Evolutionary conservation across 2,888 invertebrate species (phyloP), one percentile per base, ranked within the genome.

Genomic region (Patella depressa): DNA sequence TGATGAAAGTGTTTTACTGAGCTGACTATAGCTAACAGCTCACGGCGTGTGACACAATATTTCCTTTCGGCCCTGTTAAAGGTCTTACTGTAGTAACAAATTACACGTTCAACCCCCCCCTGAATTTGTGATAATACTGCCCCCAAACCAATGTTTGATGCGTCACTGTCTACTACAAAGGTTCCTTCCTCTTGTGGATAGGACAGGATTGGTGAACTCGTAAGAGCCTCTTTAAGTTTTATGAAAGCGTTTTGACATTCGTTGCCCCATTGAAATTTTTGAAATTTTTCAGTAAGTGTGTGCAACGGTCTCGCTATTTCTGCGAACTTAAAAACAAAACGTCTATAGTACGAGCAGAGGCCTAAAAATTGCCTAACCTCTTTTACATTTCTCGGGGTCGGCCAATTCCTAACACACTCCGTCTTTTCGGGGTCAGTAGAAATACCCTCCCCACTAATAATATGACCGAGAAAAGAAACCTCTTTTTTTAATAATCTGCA

Each of bases 1-100:
- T 81, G 81, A 65, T 82, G 80, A 72, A 77, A 82, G 71, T 82
- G 72, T 76, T 80, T 79, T 14, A 84, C 54, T 7, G 79, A 73
- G 29, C n/a, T 53, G 0, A 80, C 79, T 19, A 81, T 65, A 12
- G 79, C 80, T 12, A 80, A 57, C 2, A 81, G 59, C 65, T 82
- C 81, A 34, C 65, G 75, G 24, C 77, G 9, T 1, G 79, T 79
- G 0, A 73, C 72, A 59, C 82, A 82, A 53, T 81, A 82, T 9
- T 71, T 24, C 57, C 78, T 54, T 53, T 82, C 78, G 14, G 75
- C 34, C 74, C 78, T 79, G 24, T 73, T 71, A 29, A 79, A 73
- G 55, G 76, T 79, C 53, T 76, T 79, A 15, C 79, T 79, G 53
- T n/a, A 74, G 53, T 77, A 81, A 29, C 24, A 17, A 12, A 78